A percentile compares a stretch with the other conserved stretches of the same genome.
Conservation (phyloP, 1,140 invertebrate genomes). For the Nasonia vitripennis region DNA sequence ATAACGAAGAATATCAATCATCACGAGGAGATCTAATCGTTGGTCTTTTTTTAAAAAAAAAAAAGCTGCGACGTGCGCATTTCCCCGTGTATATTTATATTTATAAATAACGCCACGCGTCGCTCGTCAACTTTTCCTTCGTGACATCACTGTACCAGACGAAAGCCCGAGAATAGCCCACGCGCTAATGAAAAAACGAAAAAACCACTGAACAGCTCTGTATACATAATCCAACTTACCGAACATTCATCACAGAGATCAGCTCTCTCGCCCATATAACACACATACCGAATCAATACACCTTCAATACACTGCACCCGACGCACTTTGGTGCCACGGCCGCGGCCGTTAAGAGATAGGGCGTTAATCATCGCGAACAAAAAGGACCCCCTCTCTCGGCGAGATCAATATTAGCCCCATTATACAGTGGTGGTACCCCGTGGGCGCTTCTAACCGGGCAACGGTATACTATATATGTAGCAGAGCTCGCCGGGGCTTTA, state of each 20-base stretch:
- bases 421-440: not conserved
- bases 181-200: too few species aligned
- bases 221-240: not conserved
- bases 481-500: slow-evolving; percentile 31
- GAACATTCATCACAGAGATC: not conserved
- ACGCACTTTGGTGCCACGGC: too few species aligned
- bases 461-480: not conserved
- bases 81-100: not conserved
- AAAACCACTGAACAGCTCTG: too few species aligned
- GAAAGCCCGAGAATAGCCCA: too few species aligned
- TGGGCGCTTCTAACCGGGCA: not conserved
- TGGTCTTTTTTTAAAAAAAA: too few species aligned
- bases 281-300: not conserved
- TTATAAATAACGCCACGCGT: slow-evolving; percentile 1
- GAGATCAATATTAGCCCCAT: slow-evolving; percentile 8
- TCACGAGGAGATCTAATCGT: too few species aligned
- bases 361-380: slow-evolving; percentile 2
- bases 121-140: not conserved
- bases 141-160: not conserved
- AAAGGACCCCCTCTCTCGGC: not conserved
- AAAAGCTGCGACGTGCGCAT: too few species aligned
- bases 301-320: too few species aligned
- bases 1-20: too few species aligned
- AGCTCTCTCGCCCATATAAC: not conserved
- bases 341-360: not conserved